Percentiles rank a stretch among this genome's conserved stretches.
These are phyloP conservation scores for Atlantisia rogersi DNA, from an alignment of 2,113 vertebrate species.

Conservation along the genomic window DNA sequence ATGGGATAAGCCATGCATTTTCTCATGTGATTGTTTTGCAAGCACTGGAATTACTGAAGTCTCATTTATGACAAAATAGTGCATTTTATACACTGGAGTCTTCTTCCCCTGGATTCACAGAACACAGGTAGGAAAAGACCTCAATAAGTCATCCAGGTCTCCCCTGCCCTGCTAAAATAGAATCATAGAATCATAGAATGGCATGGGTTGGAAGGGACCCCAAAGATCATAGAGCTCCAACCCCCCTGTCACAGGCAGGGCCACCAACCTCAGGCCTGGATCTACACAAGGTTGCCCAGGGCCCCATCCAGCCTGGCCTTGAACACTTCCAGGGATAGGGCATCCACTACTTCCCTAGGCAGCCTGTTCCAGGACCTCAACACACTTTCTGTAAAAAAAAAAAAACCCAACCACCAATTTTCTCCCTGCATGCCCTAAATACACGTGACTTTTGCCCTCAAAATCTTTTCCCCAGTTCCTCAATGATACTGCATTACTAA, in stretches of 20 bases:
- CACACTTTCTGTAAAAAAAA: too few relatives aligned
- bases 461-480: background rate
- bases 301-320: too few relatives aligned
- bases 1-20: background rate
- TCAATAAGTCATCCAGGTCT: background rate
- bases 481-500: background rate
- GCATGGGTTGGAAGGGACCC: too few relatives aligned
- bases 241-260: too few relatives aligned
- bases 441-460: background rate
- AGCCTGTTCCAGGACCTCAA: too few relatives aligned
- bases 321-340: too few relatives aligned
- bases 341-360: too few relatives aligned
- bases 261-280: too few relatives aligned
- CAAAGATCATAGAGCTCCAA: too few relatives aligned
- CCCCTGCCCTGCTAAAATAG: background rate
- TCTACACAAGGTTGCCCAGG: too few relatives aligned
- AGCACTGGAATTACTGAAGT: background rate
- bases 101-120: background rate
- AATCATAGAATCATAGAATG: too few relatives aligned
- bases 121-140: background rate
- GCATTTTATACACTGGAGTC: background rate
- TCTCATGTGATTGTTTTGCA: background rate
- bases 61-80: background rate
- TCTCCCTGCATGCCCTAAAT: background rate
- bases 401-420: background rate